Evolutionary conservation across 2,888 invertebrate species (phyloP), one percentile per base, ranked within the genome.

Genomic region (Rotaria macrura): DNA sequence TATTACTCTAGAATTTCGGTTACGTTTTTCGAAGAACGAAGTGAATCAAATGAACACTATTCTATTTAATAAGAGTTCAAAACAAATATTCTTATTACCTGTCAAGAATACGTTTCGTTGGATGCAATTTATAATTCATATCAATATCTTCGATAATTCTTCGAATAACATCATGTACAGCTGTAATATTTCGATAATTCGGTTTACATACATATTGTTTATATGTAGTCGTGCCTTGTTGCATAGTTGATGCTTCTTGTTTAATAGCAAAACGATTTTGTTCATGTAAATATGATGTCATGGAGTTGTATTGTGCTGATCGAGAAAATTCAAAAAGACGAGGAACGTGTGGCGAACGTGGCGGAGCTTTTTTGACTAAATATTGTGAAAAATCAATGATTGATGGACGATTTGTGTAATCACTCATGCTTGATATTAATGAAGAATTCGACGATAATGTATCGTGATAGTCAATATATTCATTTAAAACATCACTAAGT

Each of bases 121-220:
- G 43, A 79, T 79, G 74, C 25, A 40, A 79, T 43, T 43, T 79
- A 25, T 25, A 43, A 43, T 43, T 40, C 12, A 25, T 23, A 79
- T 79, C 74, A 25, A 79, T 79, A 43, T 79, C 74, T 79, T 79
- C 74, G 43, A 79, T 79, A 25, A 79, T 79, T 40, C 74, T 20
- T 43, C 25, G 74, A 43, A 79, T 17, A 43, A 79, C 40, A 79
- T 79, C 40, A 43, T 79, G 74, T 25, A 79, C 74, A 79, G 57
- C 74, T 40, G 86, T 86, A 52, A 86, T 84, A 43, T 84, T 86
- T 38, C 84, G 38, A 47, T 84, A 84, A 57, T 86, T 84, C 25
- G 86, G 86, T 55, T 84, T 84, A 38, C 86, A 86, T 17, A 86
- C 86, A 38, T 84, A 74, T 84, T 79, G 84, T 54, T 86, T 86